Base-by-base conservation (phyloP, 1,140 invertebrate species). In the Araneus ventricosus region DNA sequence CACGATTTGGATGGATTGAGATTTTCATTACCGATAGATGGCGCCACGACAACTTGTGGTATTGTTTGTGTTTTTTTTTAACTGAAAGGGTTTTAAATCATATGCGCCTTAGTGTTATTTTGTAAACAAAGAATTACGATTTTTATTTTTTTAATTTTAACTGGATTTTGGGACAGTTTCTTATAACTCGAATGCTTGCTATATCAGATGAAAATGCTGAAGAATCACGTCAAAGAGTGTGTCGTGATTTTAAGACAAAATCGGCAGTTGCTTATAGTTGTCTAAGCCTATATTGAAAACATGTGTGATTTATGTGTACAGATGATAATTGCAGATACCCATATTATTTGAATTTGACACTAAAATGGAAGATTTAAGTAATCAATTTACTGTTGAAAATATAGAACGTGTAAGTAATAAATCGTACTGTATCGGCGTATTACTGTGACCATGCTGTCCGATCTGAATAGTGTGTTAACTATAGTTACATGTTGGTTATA, bases 341-440 rank as follows among this genome's bases (percentile, higher is more conserved):
- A 3, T 30, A 39, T 63, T 7, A 39, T 86, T 20, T 7, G 8
- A 34, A 45, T 27, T 61, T 27, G 4, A n/a, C 63, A 6, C 70
- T 57, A 90, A 70, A 75, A 93, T 93, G 85, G 63, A 37, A 39
- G 85, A 87, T 20, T 24, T 88, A 59, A 87, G 20, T 34, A 93
- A 79, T 45, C 91, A 93, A 24, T 93, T 87, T 34, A 93, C 84
- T 30, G 84, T 93, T 34, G 91, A 87, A 79, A 93, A 87, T 45
- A 88, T 93, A 20, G 91, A 93, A 41, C 61, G 41, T 57, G 91
- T 93, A 79, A 93, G 91, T 93, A 61, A 52, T 57, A 30, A 45
- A 75, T 20, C 5, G 5, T 20, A 22, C 20, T 20, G 20, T 30
- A 37, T 75, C 20, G 70, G 70, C 20, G 39, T 45, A 45, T 67